phyloP scores from a whole-genome alignment of 2,113 vertebrate species.

The Dipodomys merriami region DNA sequence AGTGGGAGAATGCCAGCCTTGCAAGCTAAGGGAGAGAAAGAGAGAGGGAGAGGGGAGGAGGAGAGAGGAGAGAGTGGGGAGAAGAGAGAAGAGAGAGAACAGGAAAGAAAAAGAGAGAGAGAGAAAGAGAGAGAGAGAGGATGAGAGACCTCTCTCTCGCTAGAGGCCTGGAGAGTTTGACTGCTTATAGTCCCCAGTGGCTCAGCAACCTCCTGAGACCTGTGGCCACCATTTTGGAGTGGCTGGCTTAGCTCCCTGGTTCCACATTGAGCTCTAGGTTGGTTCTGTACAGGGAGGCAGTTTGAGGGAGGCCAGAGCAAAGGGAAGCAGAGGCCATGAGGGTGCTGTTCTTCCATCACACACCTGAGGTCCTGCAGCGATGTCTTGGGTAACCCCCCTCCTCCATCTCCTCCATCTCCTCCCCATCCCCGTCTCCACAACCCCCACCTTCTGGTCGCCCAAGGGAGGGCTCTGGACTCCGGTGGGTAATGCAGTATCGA shows the following conservation, averaged over 20 bases:
- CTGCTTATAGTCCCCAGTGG: neutral
- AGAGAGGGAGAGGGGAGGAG: no score
- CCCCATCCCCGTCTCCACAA: neutral
- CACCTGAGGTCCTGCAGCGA: neutral
- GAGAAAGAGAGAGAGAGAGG: no score
- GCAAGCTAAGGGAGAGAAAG: no score
- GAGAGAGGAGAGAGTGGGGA: neutral
- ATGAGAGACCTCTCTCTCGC: neutral
- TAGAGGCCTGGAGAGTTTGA: neutral
- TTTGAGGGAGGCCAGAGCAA: neutral
- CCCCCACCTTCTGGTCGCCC: neutral
- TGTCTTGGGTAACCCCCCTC: accelerated
- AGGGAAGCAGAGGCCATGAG: neutral
- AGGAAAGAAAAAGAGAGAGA: no score
- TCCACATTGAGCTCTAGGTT: neutral
- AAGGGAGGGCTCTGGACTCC: neutral
- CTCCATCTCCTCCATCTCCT: no score
- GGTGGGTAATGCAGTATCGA: slow-evolving; percentile 28
- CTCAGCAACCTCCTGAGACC: neutral
- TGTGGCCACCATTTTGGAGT: neutral
- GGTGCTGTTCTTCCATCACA: accelerated
- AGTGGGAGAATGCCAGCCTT: no score
- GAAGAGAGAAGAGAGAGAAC: neutral
- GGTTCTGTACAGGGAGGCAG: neutral
- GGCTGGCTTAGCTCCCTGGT: neutral